Evolutionary conservation across 2,113 vertebrate genomes (phyloP), one percentile per base, ranked within the genome.

Genomic region (Cettia cetti): DNA sequence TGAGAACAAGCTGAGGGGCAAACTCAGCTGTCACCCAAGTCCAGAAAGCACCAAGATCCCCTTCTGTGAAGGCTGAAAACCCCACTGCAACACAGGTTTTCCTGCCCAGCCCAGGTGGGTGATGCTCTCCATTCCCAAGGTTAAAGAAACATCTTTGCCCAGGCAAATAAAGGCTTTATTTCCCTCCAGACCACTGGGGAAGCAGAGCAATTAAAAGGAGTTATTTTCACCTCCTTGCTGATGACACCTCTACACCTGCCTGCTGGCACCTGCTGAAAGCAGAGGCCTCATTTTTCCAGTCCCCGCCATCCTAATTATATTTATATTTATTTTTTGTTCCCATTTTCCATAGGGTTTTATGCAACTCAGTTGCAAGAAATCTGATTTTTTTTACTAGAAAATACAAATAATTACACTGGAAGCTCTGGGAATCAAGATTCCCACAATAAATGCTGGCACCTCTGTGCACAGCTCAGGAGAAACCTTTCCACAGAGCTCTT

Each of bases 141-240:
- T 27, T 3, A 39, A 3, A 35, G 71, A 49, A 92, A 39, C 71
- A 33, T 28, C 82, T 89, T 27, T 39, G 56, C 71, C 66, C 39
- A 24, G 18, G 54, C 11, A 61, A 77, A 33, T 6, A 12, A 78
- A 91, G 50, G 61, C 7, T 92, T 83, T 53, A 76, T 86, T 80
- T 94, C 92, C 91, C 81, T 54, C 39, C 44, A 84, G 84, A 84
- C 23, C 92, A 53, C 40, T 11, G 21, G 71, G 82, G 84, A 89
- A 89, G 57, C 86, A 89, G 64, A 82, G 91, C 94, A 96, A 97
- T 97, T 97, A 97, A 87, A 89, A 82, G 69, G 60, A 91, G 72
- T 92, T 82, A 88, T 95, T 90, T 91, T 82, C 94, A 42, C 79
- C 83, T 92, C 72, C 47, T 69, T 2, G 9, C 42, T 49, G 78